Evolutionary conservation across 2,888 invertebrate species (phyloP).

Genomic region (Mythimna loreyi): DNA sequence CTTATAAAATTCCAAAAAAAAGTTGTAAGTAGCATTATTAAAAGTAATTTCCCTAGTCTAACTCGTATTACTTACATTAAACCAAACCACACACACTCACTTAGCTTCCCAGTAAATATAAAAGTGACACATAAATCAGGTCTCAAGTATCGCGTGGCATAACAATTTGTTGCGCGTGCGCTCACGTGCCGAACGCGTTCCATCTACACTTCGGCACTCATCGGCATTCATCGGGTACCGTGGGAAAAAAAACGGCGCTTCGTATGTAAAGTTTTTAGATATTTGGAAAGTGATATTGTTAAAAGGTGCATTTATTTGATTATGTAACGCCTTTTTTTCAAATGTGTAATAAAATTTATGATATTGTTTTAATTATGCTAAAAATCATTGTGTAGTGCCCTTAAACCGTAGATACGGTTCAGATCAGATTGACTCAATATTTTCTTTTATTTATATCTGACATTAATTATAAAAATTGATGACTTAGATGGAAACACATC

Average conservation of each 20-base stretch:
- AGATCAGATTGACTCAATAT: too few relatives aligned
- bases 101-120: constrained; percentile 43
- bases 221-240: constrained; percentile 52
- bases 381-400: too few relatives aligned
- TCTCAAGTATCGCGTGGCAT: constrained; percentile 66
- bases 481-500: too few relatives aligned
- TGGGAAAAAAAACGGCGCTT: constrained; percentile 55
- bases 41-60: neutral
- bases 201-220: constrained; percentile 55
- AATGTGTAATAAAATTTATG: too few relatives aligned
- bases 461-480: too few relatives aligned
- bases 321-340: neutral
- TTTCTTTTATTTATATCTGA: too few relatives aligned
- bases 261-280: constrained; percentile 44
- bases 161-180: constrained; percentile 65
- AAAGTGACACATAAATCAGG: constrained; percentile 58
- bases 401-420: too few relatives aligned
- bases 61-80: neutral
- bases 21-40: neutral
- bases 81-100: constrained; percentile 32
- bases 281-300: constrained; percentile 52
- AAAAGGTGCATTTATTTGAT: constrained; percentile 14
- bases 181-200: constrained; percentile 59
- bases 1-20: too few relatives aligned
- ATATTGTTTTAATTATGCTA: too few relatives aligned